Conservation (phyloP, 2,113 vertebrate genomes). For the Pseudorasbora parva region DNA sequence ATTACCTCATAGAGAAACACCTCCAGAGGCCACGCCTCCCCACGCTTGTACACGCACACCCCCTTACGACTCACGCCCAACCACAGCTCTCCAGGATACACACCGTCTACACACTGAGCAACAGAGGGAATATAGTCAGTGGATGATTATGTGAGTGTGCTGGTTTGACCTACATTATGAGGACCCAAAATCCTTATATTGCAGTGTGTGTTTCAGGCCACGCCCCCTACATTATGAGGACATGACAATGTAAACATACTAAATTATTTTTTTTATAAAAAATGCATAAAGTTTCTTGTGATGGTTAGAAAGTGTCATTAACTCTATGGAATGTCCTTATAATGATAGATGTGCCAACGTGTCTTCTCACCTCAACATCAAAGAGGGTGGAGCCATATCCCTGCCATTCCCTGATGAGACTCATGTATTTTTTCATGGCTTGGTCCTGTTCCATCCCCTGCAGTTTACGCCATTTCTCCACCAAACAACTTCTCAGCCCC, state of each 20-base stretch:
- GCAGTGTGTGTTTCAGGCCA: too few species aligned
- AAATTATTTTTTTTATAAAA: too few species aligned
- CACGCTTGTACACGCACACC: conserved; percentile 93
- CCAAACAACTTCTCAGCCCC: conserved; percentile 80
- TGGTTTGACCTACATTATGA: too few species aligned
- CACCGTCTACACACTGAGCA: conserved; percentile 84
- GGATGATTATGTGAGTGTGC: too few species aligned
- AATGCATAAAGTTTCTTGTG: too few species aligned
- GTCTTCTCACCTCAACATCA: conserved; percentile 87
- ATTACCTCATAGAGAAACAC: conserved; percentile 94
- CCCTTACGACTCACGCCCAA: conserved; percentile 90
- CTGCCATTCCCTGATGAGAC: conserved; percentile 91
- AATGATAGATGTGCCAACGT: neutral
- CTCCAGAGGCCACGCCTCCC: conserved; percentile 89
- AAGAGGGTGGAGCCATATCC: conserved; percentile 96
- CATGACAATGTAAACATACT: too few species aligned
- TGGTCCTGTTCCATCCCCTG: conserved; percentile 91
- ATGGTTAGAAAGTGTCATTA: too few species aligned
- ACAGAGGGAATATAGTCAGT: neutral
- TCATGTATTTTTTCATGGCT: conserved; percentile 95
- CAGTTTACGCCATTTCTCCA: conserved; percentile 95
- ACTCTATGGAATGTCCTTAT: too few species aligned
- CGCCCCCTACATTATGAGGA: too few species aligned
- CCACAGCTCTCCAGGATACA: conserved; percentile 92
- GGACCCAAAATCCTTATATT: too few species aligned